These are phyloP conservation scores for Macrosoma leucophasiata DNA, from an alignment of 2,888 invertebrate species.

Conservation along the genomic window DNA sequence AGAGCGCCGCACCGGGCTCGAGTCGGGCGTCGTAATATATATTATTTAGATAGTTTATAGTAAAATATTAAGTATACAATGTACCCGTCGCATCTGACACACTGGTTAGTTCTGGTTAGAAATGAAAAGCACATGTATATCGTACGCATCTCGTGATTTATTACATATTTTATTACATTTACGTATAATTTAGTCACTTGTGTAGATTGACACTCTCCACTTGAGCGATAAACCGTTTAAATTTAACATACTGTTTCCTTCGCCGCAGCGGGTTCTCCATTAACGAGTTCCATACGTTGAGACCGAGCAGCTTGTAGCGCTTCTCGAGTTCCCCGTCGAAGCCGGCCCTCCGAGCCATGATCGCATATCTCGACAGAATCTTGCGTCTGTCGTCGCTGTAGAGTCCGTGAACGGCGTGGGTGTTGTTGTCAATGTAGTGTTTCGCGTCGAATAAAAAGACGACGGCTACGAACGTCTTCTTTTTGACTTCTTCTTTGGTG, in stretches of 20 bases:
- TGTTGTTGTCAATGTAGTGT: slow-evolving; percentile 2
- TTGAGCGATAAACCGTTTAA: slow-evolving; percentile 2
- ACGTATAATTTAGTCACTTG: neutral
- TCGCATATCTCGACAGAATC: slow-evolving; percentile 5
- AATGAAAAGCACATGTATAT: neutral
- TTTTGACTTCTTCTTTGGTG: slow-evolving; percentile 5
- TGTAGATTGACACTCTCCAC: slow-evolving; percentile 2
- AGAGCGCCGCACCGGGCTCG: neutral
- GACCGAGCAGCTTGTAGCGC: slow-evolving; percentile 4
- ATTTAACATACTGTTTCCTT: slow-evolving; percentile 4
- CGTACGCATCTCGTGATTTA: neutral
- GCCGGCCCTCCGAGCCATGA: slow-evolving; percentile 4
- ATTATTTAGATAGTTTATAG: neutral
- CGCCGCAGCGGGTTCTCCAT: slow-evolving; percentile 5
- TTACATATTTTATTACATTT: slow-evolving; percentile 3
- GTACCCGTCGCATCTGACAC: too few relatives aligned
- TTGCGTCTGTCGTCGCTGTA: slow-evolving; percentile 5
- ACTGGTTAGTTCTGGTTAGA: too few relatives aligned
- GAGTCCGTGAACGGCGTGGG: slow-evolving; percentile 3
- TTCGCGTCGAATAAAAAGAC: slow-evolving; percentile 4
- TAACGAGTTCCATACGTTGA: slow-evolving; percentile 3
- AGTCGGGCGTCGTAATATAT: neutral
- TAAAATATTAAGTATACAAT: slow-evolving; percentile 3
- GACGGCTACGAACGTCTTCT: slow-evolving; percentile 1
- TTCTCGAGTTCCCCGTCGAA: slow-evolving; percentile 6